A percentile compares a stretch with the other conserved stretches of the same genome.
These are phyloP conservation scores for Autographa gamma DNA, from an alignment of 2,888 invertebrate species.

Conservation along the genomic window DNA sequence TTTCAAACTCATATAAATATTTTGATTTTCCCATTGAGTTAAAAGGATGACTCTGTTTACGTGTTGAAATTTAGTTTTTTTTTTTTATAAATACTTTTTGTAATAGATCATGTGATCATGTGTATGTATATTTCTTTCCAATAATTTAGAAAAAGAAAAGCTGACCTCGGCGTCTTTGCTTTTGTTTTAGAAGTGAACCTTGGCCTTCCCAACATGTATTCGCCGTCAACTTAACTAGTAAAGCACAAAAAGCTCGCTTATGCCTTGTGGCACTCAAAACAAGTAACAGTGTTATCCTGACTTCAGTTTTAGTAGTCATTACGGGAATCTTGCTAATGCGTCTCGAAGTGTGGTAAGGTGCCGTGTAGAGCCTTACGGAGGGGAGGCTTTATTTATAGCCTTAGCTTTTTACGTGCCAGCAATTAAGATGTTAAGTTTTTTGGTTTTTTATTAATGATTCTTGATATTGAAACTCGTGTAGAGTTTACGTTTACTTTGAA, in stretches of 20 bases:
- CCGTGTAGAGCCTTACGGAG: slow-evolving; percentile 53
- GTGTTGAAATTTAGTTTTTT: too few species aligned
- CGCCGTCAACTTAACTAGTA: not conserved
- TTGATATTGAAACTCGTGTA: not conserved
- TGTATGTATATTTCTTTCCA: too few species aligned
- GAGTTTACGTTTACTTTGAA: not conserved
- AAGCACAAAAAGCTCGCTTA: slow-evolving; percentile 26
- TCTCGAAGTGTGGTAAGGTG: slow-evolving; percentile 64
- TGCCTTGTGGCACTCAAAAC: slow-evolving; percentile 63
- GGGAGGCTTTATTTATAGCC: slow-evolving; percentile 53
- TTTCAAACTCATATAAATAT: too few species aligned
- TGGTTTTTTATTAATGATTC: slow-evolving; percentile 30
- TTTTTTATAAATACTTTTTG: too few species aligned
- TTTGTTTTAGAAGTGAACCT: too few species aligned
- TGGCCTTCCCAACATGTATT: too few species aligned
- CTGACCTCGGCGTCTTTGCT: too few species aligned
- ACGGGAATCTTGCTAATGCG: slow-evolving; percentile 78
- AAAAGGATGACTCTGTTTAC: too few species aligned
- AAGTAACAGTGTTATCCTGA: slow-evolving; percentile 76
- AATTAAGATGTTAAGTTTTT: slow-evolving; percentile 45
- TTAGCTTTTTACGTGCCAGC: slow-evolving; percentile 35
- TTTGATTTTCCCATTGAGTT: too few species aligned
- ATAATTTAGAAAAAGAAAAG: too few species aligned
- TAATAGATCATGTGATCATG: too few species aligned
- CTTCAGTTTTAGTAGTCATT: slow-evolving; percentile 81